Conservation (phyloP, 2,113 vertebrate species). For the Accipiter cooperii region DNA sequence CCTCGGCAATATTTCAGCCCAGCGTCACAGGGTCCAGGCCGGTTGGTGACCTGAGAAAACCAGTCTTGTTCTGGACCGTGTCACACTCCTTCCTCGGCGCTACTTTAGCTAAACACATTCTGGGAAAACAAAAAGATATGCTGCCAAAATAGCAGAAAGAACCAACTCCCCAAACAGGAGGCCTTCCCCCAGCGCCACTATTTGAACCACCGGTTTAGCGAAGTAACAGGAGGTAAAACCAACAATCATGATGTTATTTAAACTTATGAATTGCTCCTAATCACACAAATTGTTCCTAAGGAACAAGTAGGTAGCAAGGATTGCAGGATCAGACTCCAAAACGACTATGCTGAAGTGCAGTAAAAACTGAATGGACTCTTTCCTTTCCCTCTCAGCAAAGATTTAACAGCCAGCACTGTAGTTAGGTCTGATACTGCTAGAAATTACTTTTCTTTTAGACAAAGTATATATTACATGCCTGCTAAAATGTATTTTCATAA, state of each 20-base stretch:
- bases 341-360: not conserved
- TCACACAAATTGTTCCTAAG: not conserved
- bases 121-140: slow-evolving; percentile 20
- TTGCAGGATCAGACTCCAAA: not conserved
- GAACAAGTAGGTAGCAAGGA: not conserved
- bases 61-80: not conserved
- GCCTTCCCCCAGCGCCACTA: not conserved
- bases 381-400: not conserved
- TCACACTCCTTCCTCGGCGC: not conserved
- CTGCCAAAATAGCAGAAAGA: slow-evolving; percentile 54
- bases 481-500: not conserved
- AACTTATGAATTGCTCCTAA: not conserved
- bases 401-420: not conserved
- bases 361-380: not conserved
- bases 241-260: not conserved
- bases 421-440: not conserved
- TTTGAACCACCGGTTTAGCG: not conserved
- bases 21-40: not conserved
- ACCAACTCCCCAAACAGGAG: slow-evolving; percentile 27
- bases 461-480: not conserved
- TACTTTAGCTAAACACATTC: not conserved
- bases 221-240: not conserved
- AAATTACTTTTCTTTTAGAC: not conserved
- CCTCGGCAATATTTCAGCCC: not conserved
- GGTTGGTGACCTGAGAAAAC: slow-evolving; percentile 48